A percentile compares a stretch with the other conserved stretches of the same genome.
Conservation (phyloP, 2,797 vertebrate species). For the Pangasius macronema region DNA sequence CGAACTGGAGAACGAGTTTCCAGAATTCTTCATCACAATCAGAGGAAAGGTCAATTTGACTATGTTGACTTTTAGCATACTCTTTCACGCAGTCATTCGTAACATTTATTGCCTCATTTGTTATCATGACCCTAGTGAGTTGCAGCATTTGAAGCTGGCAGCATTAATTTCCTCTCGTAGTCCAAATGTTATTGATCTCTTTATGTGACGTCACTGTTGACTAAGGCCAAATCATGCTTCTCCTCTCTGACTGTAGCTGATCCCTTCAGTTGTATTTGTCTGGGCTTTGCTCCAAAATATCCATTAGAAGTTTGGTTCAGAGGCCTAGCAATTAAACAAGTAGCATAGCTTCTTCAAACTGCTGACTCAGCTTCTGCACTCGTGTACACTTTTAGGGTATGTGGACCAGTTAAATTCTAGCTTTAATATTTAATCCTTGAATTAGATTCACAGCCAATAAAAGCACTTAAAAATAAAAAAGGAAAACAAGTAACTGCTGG, state of each 20-base stretch:
- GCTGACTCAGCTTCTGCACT: conserved; percentile 46
- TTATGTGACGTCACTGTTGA: conserved; percentile 41
- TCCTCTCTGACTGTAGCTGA: conserved; percentile 33
- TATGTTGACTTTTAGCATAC: conserved; percentile 11
- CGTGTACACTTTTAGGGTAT: conserved; percentile 40
- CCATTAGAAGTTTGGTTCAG: conserved; percentile 78
- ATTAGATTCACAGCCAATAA: conserved; percentile 18
- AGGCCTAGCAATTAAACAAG: conserved; percentile 75
- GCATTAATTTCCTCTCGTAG: conserved; percentile 21
- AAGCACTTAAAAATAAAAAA: conserved; percentile 15
- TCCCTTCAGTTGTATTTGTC: conserved; percentile 66
- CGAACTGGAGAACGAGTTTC: conserved; percentile 18
- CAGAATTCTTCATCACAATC: conserved; percentile 33
- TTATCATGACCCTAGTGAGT: neutral
- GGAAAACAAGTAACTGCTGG: neutral
- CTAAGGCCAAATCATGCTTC: conserved; percentile 35
- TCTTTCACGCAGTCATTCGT: neutral
- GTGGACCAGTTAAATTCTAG: conserved; percentile 21
- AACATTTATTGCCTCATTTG: neutral
- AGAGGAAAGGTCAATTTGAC: conserved; percentile 6
- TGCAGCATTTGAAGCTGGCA: neutral
- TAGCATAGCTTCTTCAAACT: conserved; percentile 41
- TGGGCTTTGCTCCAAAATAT: conserved; percentile 74
- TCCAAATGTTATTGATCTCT: conserved; percentile 29
- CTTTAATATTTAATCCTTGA: conserved; percentile 30